Evolutionary conservation across 1,140 invertebrate species (phyloP).

Genomic region (Euwallacea fornicatus): DNA sequence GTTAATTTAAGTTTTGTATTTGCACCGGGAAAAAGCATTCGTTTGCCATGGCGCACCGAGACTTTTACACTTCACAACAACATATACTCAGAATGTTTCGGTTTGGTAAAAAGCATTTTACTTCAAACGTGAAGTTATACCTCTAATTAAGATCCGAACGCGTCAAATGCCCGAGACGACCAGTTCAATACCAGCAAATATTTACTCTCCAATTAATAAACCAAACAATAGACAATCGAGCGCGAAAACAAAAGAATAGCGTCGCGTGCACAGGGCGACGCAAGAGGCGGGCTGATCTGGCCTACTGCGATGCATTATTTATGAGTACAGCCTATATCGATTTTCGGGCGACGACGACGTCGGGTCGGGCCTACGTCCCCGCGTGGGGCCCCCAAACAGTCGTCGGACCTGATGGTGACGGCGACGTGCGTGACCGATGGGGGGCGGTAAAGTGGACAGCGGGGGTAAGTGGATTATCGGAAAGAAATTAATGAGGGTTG

Average conservation of each 20-base stretch:
- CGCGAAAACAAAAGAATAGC: conserved; percentile 29
- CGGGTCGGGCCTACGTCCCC: conserved; percentile 11
- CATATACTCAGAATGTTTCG: too few species aligned
- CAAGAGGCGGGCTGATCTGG: conserved; percentile 27
- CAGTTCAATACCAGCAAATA: conserved; percentile 18
- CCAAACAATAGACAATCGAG: conserved; percentile 34
- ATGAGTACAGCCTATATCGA: conserved; percentile 32
- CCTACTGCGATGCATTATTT: conserved; percentile 36
- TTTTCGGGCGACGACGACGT: conserved; percentile 15
- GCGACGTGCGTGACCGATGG: conserved; percentile 29
- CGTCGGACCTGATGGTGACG: conserved; percentile 11
- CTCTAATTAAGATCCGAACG: neutral
- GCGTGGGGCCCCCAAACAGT: conserved; percentile 18
- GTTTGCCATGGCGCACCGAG: too few species aligned
- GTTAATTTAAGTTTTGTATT: too few species aligned
- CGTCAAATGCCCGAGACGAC: neutral
- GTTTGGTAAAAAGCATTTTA: neutral
- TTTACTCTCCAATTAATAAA: conserved; percentile 29
- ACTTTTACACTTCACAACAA: too few species aligned
- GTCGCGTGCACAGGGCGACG: conserved; percentile 28
- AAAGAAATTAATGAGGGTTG: conserved; percentile 25
- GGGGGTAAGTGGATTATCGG: conserved; percentile 30
- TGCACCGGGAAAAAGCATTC: too few species aligned
- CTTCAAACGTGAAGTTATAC: neutral
- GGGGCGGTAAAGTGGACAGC: conserved; percentile 28